These are phyloP conservation scores for Balanococcus diminutus DNA, from an alignment of 2,888 invertebrate species.

Conservation along the genomic window DNA sequence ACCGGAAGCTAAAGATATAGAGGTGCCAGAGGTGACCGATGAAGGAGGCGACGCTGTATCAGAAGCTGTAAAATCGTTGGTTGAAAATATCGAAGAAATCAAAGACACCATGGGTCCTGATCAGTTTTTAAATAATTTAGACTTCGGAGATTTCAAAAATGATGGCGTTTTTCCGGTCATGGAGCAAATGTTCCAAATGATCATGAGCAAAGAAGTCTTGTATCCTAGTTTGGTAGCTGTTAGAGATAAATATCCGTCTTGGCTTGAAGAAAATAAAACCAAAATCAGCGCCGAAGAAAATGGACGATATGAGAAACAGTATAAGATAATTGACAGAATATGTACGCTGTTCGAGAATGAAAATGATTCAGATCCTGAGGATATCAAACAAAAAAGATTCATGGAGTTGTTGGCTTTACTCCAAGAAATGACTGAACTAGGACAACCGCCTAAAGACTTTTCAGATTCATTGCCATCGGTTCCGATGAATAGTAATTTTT, in stretches of 20 bases:
- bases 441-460: constrained; percentile 56
- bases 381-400: constrained; percentile 54
- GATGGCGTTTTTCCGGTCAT: constrained; percentile 55
- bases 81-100: constrained; percentile 47
- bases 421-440: constrained; percentile 56
- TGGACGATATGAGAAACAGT: constrained; percentile 45
- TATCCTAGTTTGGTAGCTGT: constrained; percentile 56
- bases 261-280: constrained; percentile 55
- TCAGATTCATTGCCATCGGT: constrained; percentile 38
- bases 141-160: constrained; percentile 49
- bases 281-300: constrained; percentile 51
- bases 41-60: constrained; percentile 29
- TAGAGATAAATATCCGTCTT: constrained; percentile 56
- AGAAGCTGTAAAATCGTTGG: constrained; percentile 40
- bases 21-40: background rate
- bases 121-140: constrained; percentile 50
- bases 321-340: constrained; percentile 46
- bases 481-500: constrained; percentile 4
- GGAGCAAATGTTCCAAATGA: constrained; percentile 56
- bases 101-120: constrained; percentile 33
- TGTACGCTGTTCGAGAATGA: constrained; percentile 46
- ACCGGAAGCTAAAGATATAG: background rate
- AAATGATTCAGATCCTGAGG: constrained; percentile 51
- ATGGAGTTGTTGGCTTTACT: constrained; percentile 56
- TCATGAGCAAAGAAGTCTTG: constrained; percentile 56